A percentile compares a stretch with the other conserved stretches of the same genome.
Conservation (phyloP, 2,113 vertebrate genomes). For the Corythornis cristatus region DNA sequence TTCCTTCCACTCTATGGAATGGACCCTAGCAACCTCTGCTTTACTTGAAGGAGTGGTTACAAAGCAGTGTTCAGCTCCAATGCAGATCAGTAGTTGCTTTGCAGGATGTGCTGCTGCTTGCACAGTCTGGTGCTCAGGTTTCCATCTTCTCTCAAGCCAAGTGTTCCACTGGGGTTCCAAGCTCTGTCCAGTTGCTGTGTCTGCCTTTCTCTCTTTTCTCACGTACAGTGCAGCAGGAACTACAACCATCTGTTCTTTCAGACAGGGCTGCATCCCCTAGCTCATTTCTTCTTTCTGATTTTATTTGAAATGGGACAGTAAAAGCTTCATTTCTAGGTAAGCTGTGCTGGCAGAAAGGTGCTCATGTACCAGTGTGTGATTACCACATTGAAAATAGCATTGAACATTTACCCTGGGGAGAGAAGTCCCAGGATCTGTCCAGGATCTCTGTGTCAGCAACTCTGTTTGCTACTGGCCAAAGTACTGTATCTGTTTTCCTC, state of each 20-base stretch:
- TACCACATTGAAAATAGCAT: neutral
- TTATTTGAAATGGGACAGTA: neutral
- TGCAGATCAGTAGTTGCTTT: neutral
- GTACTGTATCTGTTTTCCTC: neutral
- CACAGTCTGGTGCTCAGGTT: neutral
- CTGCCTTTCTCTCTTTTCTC: neutral
- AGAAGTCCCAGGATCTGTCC: neutral
- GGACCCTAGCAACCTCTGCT: neutral
- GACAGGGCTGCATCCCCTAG: neutral
- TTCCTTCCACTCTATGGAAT: neutral
- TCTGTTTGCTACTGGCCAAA: neutral
- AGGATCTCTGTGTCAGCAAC: neutral
- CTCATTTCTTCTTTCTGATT: neutral
- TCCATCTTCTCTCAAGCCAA: neutral
- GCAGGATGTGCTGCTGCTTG: neutral
- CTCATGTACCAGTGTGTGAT: neutral
- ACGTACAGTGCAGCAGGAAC: accelerated
- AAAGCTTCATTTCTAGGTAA: neutral
- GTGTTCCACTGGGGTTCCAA: neutral
- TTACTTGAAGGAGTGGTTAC: neutral
- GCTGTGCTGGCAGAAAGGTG: neutral
- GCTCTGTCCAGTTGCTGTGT: neutral
- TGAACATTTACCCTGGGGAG: neutral
- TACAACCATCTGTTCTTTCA: neutral
- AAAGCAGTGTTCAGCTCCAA: neutral